Percentiles rank a stretch among this genome's conserved stretches.
phyloP scores from a whole-genome alignment of 2,797 vertebrate species.

The Lacerta viridis region DNA sequence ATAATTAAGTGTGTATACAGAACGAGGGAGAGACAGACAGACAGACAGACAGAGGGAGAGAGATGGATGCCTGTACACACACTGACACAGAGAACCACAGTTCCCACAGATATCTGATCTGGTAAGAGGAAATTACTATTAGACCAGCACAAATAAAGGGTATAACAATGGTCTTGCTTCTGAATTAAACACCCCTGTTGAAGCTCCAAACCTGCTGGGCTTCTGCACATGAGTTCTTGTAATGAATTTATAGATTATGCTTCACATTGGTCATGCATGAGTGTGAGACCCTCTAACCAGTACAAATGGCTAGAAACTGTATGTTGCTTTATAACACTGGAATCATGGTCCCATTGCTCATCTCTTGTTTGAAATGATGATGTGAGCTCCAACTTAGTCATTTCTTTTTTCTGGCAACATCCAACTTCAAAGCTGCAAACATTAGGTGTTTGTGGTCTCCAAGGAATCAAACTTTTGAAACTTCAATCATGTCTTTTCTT shows the following conservation, averaged over 20 bases:
- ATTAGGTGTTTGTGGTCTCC: constrained; percentile 46
- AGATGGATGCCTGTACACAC: neutral
- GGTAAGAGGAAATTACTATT: neutral
- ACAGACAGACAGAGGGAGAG: too few species aligned
- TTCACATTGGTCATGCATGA: neutral
- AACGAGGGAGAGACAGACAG: too few species aligned
- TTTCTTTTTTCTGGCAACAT: constrained; percentile 1
- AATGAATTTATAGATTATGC: neutral
- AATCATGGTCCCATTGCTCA: accelerated
- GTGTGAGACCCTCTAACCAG: neutral
- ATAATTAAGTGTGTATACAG: too few species aligned
- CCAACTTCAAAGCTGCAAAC: constrained; percentile 52
- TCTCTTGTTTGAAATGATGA: neutral
- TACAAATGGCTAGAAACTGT: constrained; percentile 6
- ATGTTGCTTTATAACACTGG: neutral
- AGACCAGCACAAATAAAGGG: neutral
- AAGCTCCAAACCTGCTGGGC: neutral
- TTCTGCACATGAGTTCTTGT: neutral
- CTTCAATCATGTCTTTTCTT: neutral
- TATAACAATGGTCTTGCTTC: neutral
- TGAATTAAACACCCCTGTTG: neutral
- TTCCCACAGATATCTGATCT: neutral
- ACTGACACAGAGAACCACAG: accelerated
- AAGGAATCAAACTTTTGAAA: constrained; percentile 44
- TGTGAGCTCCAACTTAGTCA: neutral